Evolutionary conservation across 2,113 vertebrate species (phyloP).

Genomic region (Phalacrocorax pelagicus): DNA sequence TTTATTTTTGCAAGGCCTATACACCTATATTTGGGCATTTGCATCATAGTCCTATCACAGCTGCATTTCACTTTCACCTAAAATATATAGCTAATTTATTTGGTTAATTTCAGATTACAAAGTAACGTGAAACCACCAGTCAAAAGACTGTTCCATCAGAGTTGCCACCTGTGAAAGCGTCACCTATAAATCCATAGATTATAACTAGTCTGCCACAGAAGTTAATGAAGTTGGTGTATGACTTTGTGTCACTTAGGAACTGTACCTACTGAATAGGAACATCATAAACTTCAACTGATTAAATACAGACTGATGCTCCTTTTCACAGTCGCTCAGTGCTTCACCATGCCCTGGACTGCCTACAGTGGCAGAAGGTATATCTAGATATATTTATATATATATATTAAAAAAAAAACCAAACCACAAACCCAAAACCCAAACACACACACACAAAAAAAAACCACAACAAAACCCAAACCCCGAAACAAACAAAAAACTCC

Average conservation of each 20-base stretch:
- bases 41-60: background rate
- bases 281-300: background rate
- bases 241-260: background rate
- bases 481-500: too few species aligned
- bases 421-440: too few species aligned
- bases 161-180: background rate
- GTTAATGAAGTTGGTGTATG: background rate
- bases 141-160: background rate
- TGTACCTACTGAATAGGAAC: background rate
- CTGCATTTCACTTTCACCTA: background rate
- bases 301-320: background rate
- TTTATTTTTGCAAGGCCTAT: background rate
- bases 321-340: background rate
- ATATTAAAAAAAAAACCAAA: background rate
- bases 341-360: background rate
- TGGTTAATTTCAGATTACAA: background rate
- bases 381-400: background rate
- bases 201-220: background rate
- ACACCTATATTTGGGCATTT: background rate
- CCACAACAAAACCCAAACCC: too few species aligned
- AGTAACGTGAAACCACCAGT: background rate
- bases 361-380: background rate
- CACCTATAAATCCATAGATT: slow-evolving; percentile 9
- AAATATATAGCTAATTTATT: background rate
- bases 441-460: too few species aligned